Percentiles rank a stretch among this genome's conserved stretches.
phyloP scores from a whole-genome alignment of 2,797 vertebrate species.

The Ctenopoma multispine region DNA sequence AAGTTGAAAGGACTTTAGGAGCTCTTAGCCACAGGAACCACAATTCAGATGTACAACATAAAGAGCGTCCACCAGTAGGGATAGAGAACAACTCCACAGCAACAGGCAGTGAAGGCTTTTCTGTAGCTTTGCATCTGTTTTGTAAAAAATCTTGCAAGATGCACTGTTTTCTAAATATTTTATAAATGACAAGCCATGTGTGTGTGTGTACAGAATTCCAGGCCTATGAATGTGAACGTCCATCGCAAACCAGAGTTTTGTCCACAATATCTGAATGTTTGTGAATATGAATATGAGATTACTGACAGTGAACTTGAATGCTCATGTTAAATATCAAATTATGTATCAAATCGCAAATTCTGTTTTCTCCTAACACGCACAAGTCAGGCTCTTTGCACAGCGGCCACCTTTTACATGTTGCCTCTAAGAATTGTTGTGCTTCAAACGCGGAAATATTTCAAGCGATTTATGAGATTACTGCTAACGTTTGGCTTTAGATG shows the following conservation, averaged over 20 bases:
- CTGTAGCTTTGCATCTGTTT: constrained; percentile 21
- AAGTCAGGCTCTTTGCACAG: constrained; percentile 58
- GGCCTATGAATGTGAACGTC: constrained; percentile 63
- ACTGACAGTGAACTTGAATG: constrained; percentile 38
- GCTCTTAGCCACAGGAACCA: background rate
- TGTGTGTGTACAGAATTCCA: constrained; percentile 61
- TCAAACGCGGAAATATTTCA: constrained; percentile 21
- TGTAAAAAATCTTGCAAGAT: constrained; percentile 67
- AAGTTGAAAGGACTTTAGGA: background rate
- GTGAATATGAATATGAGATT: constrained; percentile 30
- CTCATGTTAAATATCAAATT: constrained; percentile 14
- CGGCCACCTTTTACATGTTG: constrained; percentile 31
- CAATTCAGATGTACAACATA: background rate
- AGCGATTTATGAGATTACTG: constrained; percentile 31
- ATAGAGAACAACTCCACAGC: background rate
- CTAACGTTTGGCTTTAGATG: constrained; percentile 6
- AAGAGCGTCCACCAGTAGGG: background rate
- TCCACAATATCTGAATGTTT: constrained; percentile 12
- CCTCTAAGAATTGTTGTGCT: constrained; percentile 16
- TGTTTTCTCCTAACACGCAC: constrained; percentile 34
- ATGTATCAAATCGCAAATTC: background rate
- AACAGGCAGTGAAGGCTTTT: constrained; percentile 9
- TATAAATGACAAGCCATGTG: constrained; percentile 60
- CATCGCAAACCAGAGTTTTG: constrained; percentile 45
- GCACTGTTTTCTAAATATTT: constrained; percentile 79